Evolutionary conservation across 1,140 invertebrate species (phyloP).

Genomic region (Drosophila melanogaster): Release_6_plus_ISO1_MT NC_004354.4:18224501-18225000

Average conservation of each 20-base stretch:
- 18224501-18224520: not conserved
- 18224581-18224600: slow-evolving; percentile 11
- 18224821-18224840: slow-evolving; percentile 20
- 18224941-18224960: not conserved
- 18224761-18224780: not conserved
- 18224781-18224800: not conserved
- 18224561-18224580: not conserved
- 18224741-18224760: slow-evolving; percentile 7
- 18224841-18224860: slow-evolving; percentile 30
- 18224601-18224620: slow-evolving; percentile 42
- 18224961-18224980: not conserved
- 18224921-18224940: slow-evolving; percentile 39
- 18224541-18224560: not conserved
- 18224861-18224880: slow-evolving; percentile 12
- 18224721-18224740: slow-evolving; percentile 41
- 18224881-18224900: slow-evolving; percentile 45
- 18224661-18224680: slow-evolving; percentile 24
- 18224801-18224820: not conserved
- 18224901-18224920: slow-evolving; percentile 75
- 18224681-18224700: slow-evolving; percentile 3
- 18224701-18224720: slow-evolving; percentile 43
- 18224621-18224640: slow-evolving; percentile 39
- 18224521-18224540: not conserved
- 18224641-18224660: slow-evolving; percentile 11
- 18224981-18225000: not conserved